Conservation (phyloP, 2,113 vertebrate species). For the human (Homo sapiens) region DNA sequence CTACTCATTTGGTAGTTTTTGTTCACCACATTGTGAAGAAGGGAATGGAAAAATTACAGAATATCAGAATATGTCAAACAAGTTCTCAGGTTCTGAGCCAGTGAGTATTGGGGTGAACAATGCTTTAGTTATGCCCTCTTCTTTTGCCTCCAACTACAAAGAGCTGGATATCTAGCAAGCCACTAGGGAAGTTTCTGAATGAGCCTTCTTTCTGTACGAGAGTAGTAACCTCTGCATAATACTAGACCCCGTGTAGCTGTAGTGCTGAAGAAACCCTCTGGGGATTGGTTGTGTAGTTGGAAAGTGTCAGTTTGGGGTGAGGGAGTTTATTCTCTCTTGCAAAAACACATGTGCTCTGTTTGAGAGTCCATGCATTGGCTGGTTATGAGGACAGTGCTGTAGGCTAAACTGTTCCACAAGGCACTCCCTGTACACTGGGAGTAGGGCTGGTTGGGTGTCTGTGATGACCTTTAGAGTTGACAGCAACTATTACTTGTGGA, state of each 20-base stretch:
- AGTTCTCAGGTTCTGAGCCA: background rate
- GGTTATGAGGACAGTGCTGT: background rate
- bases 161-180: background rate
- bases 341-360: background rate
- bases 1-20: background rate
- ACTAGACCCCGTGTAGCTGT: background rate
- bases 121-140: background rate
- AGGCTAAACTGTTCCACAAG: background rate
- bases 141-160: background rate
- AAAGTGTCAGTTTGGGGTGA: fast-evolving
- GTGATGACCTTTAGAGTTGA: background rate
- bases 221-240: background rate
- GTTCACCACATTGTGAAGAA: background rate
- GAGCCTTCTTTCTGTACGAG: background rate
- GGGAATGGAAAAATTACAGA: background rate
- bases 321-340: background rate
- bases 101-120: background rate
- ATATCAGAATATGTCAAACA: background rate
- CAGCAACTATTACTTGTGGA: background rate
- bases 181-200: background rate
- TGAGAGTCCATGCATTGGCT: background rate
- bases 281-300: background rate
- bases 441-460: background rate
- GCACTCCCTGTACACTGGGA: background rate
- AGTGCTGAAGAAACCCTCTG: background rate